These are phyloP conservation scores for Ischnus inquisitorius DNA, from an alignment of 2,888 invertebrate genomes.

Conservation along the genomic window DNA sequence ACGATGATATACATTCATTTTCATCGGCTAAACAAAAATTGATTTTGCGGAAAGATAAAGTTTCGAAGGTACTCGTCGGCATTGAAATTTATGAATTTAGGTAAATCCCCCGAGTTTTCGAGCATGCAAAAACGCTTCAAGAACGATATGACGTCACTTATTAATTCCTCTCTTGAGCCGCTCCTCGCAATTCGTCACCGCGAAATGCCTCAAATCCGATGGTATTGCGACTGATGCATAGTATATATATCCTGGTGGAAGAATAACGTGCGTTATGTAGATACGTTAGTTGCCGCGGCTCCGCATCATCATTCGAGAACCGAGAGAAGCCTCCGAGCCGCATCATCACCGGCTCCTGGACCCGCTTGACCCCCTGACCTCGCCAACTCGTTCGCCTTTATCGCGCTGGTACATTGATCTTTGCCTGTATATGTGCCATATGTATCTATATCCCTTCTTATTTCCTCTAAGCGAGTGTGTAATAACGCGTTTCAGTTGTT, in stretches of 20 bases:
- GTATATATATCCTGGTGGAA: conserved; percentile 10
- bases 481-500: conserved; percentile 63
- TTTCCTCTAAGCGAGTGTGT: conserved; percentile 52
- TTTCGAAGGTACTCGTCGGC: too few species aligned
- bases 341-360: conserved; percentile 80
- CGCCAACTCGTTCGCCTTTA: conserved; percentile 84
- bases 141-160: conserved; percentile 60
- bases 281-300: background rate
- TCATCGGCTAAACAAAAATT: too few species aligned
- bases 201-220: conserved; percentile 53
- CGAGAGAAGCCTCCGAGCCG: conserved; percentile 37
- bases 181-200: conserved; percentile 24
- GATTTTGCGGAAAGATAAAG: too few species aligned
- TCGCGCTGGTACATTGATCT: conserved; percentile 79
- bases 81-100: too few species aligned
- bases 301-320: conserved; percentile 9
- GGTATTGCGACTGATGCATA: conserved; percentile 47
- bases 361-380: conserved; percentile 83
- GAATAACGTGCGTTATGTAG: conserved; percentile 39
- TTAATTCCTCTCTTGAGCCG: conserved; percentile 41
- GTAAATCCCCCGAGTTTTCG: background rate
- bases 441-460: conserved; percentile 43
- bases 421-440: conserved; percentile 56
- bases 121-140: background rate
- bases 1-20: background rate